phyloP scores from a whole-genome alignment of 2,888 invertebrate genomes.

The Dichetophora obliterata region DNA sequence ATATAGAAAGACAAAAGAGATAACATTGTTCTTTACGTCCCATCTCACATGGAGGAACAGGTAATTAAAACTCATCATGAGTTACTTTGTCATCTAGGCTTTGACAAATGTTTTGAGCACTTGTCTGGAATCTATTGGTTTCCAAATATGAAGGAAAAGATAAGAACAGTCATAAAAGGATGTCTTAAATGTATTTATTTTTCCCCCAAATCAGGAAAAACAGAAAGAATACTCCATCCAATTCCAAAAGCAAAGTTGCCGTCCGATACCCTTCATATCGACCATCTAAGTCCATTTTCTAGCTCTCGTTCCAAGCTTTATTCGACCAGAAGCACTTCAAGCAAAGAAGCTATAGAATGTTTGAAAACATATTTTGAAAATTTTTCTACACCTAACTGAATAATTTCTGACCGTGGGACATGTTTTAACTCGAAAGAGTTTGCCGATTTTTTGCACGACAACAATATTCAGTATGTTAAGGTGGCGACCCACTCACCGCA shows the following conservation, averaged over 20 bases:
- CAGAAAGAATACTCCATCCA: background rate
- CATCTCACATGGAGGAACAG: too few relatives aligned
- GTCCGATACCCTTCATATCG: conserved; percentile 22
- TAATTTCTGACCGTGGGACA: background rate
- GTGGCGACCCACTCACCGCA: conserved; percentile 36
- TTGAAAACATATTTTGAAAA: conserved; percentile 24
- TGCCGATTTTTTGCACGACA: background rate
- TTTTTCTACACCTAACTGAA: background rate
- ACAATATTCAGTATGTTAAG: conserved; percentile 26
- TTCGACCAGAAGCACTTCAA: background rate
- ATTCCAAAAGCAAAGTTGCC: conserved; percentile 11
- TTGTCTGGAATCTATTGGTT: background rate
- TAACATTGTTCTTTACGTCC: background rate
- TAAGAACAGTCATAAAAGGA: background rate
- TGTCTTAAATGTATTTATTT: conserved; percentile 14
- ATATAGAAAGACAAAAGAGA: background rate
- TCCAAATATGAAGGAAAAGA: conserved; percentile 12
- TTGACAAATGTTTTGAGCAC: conserved; percentile 4
- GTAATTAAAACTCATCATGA: background rate
- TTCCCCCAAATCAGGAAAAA: background rate
- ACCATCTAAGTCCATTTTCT: conserved; percentile 34
- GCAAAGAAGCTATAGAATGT: conserved; percentile 30
- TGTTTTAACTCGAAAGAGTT: conserved; percentile 4
- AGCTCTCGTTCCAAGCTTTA: conserved; percentile 15
- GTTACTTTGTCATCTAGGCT: conserved; percentile 6